phyloP scores from a whole-genome alignment of 2,888 invertebrate species.

The Axea sp. region DNA sequence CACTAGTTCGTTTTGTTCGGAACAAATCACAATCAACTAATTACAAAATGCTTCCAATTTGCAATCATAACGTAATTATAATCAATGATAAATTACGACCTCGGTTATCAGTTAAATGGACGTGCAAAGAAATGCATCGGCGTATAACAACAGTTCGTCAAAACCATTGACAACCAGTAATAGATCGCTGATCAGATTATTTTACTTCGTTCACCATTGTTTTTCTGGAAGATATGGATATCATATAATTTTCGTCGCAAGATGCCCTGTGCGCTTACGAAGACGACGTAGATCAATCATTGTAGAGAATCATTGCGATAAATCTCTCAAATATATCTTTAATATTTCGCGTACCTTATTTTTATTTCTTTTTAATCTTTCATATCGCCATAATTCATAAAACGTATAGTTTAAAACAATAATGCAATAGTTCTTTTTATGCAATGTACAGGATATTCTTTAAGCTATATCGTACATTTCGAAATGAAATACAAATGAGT shows the following conservation, averaged over 20 bases:
- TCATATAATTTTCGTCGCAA: slow-evolving; percentile 62
- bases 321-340: slow-evolving; percentile 72
- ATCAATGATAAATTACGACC: slow-evolving; percentile 16
- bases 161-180: slow-evolving; percentile 60
- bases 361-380: slow-evolving; percentile 75
- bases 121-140: slow-evolving; percentile 42
- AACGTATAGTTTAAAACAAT: slow-evolving; percentile 79
- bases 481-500: slow-evolving; percentile 78
- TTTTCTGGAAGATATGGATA: slow-evolving; percentile 66
- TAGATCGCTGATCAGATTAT: slow-evolving; percentile 33
- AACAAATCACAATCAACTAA: slow-evolving; percentile 59
- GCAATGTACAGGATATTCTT: slow-evolving; percentile 79
- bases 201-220: slow-evolving; percentile 8
- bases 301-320: slow-evolving; percentile 62
- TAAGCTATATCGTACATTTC: slow-evolving; percentile 78
- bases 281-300: slow-evolving; percentile 67
- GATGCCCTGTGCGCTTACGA: slow-evolving; percentile 64
- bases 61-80: slow-evolving; percentile 29
- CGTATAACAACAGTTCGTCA: slow-evolving; percentile 2
- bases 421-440: slow-evolving; percentile 76
- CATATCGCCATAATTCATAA: slow-evolving; percentile 74
- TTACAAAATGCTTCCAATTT: slow-evolving; percentile 43
- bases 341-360: slow-evolving; percentile 78
- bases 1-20: slow-evolving; percentile 40
- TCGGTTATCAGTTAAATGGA: slow-evolving; percentile 32